Evolutionary conservation across 2,797 vertebrate species (phyloP).

Genomic region (Rhinoraja longicauda): DNA sequence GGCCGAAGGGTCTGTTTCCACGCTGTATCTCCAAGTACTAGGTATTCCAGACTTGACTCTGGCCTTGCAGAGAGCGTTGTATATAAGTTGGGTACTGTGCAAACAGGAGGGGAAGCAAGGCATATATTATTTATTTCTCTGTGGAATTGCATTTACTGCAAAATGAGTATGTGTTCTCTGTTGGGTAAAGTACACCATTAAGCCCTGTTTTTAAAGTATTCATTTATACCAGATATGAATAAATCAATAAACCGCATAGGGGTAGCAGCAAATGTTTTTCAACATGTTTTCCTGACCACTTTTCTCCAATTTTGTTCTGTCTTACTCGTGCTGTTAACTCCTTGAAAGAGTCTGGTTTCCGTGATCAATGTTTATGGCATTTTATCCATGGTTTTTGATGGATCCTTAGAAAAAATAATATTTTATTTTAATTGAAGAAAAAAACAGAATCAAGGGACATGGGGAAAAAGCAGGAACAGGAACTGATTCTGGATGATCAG

Average conservation of each 20-base stretch:
- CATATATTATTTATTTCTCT: conserved; percentile 14
- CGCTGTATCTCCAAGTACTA: no score
- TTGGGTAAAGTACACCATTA: background rate
- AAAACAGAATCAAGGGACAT: no score
- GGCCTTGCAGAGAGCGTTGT: background rate
- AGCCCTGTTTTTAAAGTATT: background rate
- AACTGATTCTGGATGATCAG: no score
- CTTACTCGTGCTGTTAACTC: background rate
- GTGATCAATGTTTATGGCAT: background rate
- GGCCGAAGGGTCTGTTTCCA: no score
- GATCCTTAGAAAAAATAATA: no score
- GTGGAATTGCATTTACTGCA: background rate
- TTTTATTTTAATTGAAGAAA: no score
- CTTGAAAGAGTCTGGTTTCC: background rate
- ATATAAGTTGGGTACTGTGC: background rate
- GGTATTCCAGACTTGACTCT: background rate
- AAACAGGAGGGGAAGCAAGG: background rate
- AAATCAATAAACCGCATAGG: background rate
- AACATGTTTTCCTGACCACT: background rate
- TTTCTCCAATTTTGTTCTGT: background rate
- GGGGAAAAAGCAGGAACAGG: no score
- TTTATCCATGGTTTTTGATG: background rate
- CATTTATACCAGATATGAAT: background rate
- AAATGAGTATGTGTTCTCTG: background rate
- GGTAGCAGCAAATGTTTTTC: background rate